Evolutionary conservation across 2,113 vertebrate genomes (phyloP), one percentile per base, ranked within the genome.

Genomic region (Peromyscus polionotus): DNA sequence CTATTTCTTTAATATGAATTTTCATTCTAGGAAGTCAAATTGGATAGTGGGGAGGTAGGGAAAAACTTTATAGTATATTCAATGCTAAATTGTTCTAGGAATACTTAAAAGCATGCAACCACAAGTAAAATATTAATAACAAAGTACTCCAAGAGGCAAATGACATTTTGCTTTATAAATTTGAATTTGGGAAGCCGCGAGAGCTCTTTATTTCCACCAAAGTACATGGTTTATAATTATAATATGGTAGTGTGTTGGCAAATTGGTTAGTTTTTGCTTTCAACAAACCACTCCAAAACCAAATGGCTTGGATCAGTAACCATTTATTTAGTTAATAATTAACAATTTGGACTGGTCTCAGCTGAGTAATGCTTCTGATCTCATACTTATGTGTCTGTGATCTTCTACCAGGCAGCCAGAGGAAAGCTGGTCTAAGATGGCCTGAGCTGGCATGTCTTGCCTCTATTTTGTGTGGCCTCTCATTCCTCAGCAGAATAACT

Each of bases 31-130:
- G 22, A 83, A 94, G 54, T 83, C 75, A 94, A 88, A 91, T 51
- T 79, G 7, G 20, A 93, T 90, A 93, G 13, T 51, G 12, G 89
- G 36, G 83, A 16, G 31, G 51, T 77, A 80, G 51, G 19, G 70
- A 91, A 91, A 94, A 86, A 24, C 65, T 63, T 42, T 87, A 4
- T 57, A 59, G 73, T 48, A 90, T 76, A 95, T 93, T 4, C 84
- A 68, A 77, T 83, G 57, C 85, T 83, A 92, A 95, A 84, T 51
- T 95, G 48, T 87, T 95, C 59, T 92, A 73, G 45, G 89, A 97
- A 92, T 31, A 59, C 12, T n/a, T 75, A 76, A 95, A 92, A 70
- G 42, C 80, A 95, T 93, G 19, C 24, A 93, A 91, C 51, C 48
- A 91, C 14, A 93, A 93, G 77, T 95, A 92, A 95, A 93, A 81